phyloP scores from a whole-genome alignment of 1,140 invertebrate species.

The Mamestra configurata region DNA sequence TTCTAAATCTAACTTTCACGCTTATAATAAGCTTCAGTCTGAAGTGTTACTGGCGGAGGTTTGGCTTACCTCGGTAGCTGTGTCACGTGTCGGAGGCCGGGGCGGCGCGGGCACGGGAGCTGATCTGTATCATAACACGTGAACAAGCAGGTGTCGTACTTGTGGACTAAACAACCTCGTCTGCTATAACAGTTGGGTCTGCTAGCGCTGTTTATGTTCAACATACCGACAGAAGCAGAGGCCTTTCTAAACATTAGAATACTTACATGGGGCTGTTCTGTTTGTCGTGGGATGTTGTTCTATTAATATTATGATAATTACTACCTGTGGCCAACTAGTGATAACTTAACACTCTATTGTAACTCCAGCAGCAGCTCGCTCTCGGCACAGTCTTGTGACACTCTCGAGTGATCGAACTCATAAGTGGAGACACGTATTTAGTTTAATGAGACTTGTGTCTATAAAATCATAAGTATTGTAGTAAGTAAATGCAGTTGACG shows the following conservation, averaged over 20 bases:
- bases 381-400: not conserved
- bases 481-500: conserved; percentile 45
- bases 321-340: conserved; percentile 48
- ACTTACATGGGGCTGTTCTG: conserved; percentile 21
- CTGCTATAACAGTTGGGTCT: conserved; percentile 38
- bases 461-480: conserved; percentile 49
- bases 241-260: conserved; percentile 26
- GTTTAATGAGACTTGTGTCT: conserved; percentile 37
- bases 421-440: conserved; percentile 34
- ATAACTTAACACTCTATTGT: conserved; percentile 41
- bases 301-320: conserved; percentile 40
- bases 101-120: conserved; percentile 14
- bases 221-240: conserved; percentile 34
- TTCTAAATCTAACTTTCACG: conserved; percentile 62
- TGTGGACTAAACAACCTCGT: conserved; percentile 22
- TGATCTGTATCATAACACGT: conserved; percentile 41
- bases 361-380: conserved; percentile 18
- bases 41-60: conserved; percentile 30
- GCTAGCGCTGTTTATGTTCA: conserved; percentile 29
- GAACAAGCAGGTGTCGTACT: conserved; percentile 41
- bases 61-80: conserved; percentile 43
- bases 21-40: conserved; percentile 49
- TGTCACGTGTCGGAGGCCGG: not conserved
- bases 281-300: conserved; percentile 41
- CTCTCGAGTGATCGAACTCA: conserved; percentile 25